These are phyloP conservation scores for Morus bassanus DNA, from an alignment of 2,797 vertebrate species.

Conservation along the genomic window DNA sequence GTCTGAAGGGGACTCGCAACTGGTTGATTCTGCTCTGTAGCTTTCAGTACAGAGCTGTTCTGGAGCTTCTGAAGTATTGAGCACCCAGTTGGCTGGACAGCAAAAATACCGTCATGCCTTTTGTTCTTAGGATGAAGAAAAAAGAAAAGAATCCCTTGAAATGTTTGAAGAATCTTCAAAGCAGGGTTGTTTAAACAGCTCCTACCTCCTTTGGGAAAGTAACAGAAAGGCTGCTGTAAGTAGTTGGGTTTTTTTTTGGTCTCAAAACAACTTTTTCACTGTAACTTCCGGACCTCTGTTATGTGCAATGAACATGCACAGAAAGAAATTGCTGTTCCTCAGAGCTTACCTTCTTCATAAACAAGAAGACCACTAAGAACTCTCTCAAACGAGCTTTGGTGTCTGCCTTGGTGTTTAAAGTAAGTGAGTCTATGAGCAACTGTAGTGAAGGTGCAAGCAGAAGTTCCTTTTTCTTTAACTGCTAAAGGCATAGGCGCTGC, in stretches of 20 bases:
- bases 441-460: neutral
- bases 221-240: constrained; percentile 86
- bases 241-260: neutral
- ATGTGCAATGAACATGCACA: neutral
- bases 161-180: constrained; percentile 88
- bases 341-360: neutral
- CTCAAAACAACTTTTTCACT: neutral
- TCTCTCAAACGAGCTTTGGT: neutral
- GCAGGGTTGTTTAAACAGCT: constrained; percentile 90
- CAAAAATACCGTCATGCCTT: neutral
- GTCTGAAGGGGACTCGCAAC: neutral
- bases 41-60: neutral
- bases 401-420: neutral
- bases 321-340: neutral
- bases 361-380: neutral
- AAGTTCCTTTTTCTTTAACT: neutral
- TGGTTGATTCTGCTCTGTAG: neutral
- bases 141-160: constrained; percentile 77
- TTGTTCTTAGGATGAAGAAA: constrained; percentile 82
- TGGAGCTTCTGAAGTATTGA: neutral
- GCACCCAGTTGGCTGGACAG: neutral
- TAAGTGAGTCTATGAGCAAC: accelerated
- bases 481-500: neutral
- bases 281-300: neutral
- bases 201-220: constrained; percentile 92